These are phyloP conservation scores for Sterna hirundo DNA, from an alignment of 2,113 vertebrate species.

Conservation along the genomic window DNA sequence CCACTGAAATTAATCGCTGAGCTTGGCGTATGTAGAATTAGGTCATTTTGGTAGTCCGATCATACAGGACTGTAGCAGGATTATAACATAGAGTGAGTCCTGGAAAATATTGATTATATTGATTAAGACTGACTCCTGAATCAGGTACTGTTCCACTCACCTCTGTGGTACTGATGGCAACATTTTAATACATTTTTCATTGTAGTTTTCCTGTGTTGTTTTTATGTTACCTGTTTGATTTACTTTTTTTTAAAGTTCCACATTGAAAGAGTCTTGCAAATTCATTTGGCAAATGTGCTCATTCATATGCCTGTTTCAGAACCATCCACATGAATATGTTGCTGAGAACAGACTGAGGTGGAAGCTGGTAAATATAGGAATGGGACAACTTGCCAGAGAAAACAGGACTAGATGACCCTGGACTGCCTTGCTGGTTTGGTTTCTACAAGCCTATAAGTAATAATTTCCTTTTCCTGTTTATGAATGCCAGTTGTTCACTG, in stretches of 20 bases:
- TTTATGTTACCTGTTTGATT: not conserved
- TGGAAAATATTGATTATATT: not conserved
- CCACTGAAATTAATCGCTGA: not conserved
- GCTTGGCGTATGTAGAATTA: not conserved
- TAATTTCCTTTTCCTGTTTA: not conserved
- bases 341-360: not conserved
- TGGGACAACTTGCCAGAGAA: not conserved
- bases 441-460: not conserved
- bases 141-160: not conserved
- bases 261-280: not conserved
- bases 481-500: not conserved
- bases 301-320: not conserved
- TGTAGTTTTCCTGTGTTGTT: fast-evolving
- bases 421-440: not conserved
- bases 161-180: not conserved
- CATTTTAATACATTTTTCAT: not conserved
- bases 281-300: not conserved
- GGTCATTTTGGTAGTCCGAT: not conserved
- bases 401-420: not conserved
- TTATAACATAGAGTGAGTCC: not conserved
- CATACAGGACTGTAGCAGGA: not conserved
- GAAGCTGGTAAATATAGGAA: not conserved
- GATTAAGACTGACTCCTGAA: not conserved
- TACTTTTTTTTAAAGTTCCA: not conserved
- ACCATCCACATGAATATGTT: not conserved